A percentile compares a stretch with the other conserved stretches of the same genome.
These are phyloP conservation scores for Mugil cephalus DNA, from an alignment of 2,113 vertebrate species.

Conservation along the genomic window DNA sequence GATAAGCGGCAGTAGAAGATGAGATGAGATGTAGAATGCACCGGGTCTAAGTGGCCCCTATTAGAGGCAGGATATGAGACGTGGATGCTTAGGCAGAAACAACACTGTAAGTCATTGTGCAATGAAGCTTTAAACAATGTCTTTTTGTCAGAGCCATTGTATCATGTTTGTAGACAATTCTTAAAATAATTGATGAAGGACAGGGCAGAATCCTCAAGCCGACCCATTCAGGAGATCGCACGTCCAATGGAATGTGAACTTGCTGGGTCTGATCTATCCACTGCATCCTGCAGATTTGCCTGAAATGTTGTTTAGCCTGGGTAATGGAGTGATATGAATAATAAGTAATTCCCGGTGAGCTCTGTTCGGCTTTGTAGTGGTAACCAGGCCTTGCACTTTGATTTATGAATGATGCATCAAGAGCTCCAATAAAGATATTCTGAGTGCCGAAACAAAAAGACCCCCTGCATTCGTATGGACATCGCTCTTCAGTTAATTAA, in stretches of 20 bases:
- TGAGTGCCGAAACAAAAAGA: conserved; percentile 44
- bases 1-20: neutral
- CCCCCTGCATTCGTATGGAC: conserved; percentile 26
- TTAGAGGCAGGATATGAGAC: conserved; percentile 1
- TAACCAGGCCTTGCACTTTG: conserved; percentile 60
- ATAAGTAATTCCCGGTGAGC: conserved; percentile 52
- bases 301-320: conserved; percentile 34
- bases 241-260: conserved; percentile 26
- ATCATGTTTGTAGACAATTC: neutral
- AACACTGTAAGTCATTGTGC: neutral
- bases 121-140: neutral
- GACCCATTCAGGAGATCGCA: neutral
- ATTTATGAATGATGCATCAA: conserved; percentile 75
- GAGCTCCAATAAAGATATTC: conserved; percentile 54
- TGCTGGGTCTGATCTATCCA: conserved; percentile 3
- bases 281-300: conserved; percentile 3
- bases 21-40: no score
- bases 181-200: conserved; percentile 21
- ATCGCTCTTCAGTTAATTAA: conserved; percentile 59
- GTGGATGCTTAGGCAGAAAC: neutral
- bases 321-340: conserved; percentile 63
- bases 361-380: conserved; percentile 60
- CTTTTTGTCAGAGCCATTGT: neutral
- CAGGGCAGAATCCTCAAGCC: conserved; percentile 1
- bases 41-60: neutral